Conservation (phyloP, 2,888 invertebrate genomes). For the Rhopalosiphum nymphaeae region DNA sequence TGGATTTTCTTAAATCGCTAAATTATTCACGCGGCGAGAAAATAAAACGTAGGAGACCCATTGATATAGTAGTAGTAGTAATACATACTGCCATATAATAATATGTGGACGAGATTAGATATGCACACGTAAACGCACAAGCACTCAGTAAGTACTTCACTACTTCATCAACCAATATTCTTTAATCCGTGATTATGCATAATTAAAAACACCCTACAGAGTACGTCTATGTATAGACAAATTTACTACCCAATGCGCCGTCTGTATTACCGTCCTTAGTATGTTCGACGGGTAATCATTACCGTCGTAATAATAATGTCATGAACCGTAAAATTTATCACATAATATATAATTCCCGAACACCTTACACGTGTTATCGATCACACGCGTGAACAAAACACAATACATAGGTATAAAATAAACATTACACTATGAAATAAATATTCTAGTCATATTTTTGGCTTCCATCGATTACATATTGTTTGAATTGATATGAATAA, state of each 20-base stretch:
- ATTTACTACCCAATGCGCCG: neutral
- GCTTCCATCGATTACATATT: neutral
- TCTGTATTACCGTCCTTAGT: neutral
- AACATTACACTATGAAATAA: neutral
- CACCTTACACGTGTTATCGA: neutral
- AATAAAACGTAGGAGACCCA: neutral
- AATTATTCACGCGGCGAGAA: constrained; percentile 22
- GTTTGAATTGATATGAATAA: neutral
- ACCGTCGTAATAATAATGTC: neutral
- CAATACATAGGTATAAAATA: neutral
- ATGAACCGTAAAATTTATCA: neutral
- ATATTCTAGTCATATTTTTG: neutral
- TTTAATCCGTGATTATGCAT: neutral
- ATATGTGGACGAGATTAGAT: neutral
- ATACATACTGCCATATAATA: neutral
- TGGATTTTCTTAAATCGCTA: constrained; percentile 11
- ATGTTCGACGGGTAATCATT: neutral
- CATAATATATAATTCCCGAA: neutral
- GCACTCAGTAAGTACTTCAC: neutral
- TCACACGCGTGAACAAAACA: neutral
- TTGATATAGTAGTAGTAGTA: neutral
- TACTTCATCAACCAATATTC: neutral
- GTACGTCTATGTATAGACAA: neutral
- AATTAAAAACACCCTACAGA: neutral
- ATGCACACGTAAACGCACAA: neutral